Conservation (phyloP, 2,888 invertebrate genomes). For the Drosophila birchii region DNA sequence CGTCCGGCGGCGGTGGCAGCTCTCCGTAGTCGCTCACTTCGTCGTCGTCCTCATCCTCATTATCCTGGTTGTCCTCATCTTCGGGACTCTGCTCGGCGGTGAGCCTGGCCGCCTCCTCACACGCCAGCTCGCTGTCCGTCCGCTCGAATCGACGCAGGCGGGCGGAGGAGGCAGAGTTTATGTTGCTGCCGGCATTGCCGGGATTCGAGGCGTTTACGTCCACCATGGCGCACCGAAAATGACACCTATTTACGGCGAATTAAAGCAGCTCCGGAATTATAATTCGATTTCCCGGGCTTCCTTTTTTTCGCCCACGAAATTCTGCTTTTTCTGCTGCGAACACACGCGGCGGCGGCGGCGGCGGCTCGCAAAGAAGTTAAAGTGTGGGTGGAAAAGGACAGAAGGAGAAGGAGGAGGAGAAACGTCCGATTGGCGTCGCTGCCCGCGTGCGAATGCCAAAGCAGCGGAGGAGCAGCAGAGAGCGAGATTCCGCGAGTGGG, state of each 20-base stretch:
- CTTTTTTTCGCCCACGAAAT: slow-evolving; percentile 52
- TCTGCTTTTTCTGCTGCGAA: slow-evolving; percentile 2
- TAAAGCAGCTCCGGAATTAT: slow-evolving; percentile 4
- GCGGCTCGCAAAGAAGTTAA: slow-evolving; percentile 1
- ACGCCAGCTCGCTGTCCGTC: slow-evolving; percentile 95
- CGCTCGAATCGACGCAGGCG: slow-evolving; percentile 85
- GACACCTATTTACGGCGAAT: slow-evolving; percentile 8
- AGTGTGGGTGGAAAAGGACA: slow-evolving; percentile 10
- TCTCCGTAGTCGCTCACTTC: slow-evolving; percentile 90
- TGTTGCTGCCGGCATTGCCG: slow-evolving; percentile 42
- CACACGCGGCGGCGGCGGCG: slow-evolving; percentile 15
- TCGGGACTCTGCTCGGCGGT: slow-evolving; percentile 87
- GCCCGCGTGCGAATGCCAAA: slow-evolving; percentile 37
- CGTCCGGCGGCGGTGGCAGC: slow-evolving; percentile 94
- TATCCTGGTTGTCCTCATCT: slow-evolving; percentile 60
- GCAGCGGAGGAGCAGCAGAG: slow-evolving; percentile 15
- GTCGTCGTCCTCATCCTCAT: slow-evolving; percentile 86
- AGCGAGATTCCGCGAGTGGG: slow-evolving; percentile 17
- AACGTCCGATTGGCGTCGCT: slow-evolving; percentile 36
- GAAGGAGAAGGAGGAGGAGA: slow-evolving; percentile 5
- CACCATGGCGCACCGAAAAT: slow-evolving; percentile 23
- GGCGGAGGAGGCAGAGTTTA: slow-evolving; percentile 67
- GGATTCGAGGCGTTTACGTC: slow-evolving; percentile 29
- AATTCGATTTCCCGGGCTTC: slow-evolving; percentile 37
- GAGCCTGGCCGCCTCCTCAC: slow-evolving; percentile 92